Conservation (phyloP, 1,140 invertebrate genomes). For the Ladona fulva region DNA sequence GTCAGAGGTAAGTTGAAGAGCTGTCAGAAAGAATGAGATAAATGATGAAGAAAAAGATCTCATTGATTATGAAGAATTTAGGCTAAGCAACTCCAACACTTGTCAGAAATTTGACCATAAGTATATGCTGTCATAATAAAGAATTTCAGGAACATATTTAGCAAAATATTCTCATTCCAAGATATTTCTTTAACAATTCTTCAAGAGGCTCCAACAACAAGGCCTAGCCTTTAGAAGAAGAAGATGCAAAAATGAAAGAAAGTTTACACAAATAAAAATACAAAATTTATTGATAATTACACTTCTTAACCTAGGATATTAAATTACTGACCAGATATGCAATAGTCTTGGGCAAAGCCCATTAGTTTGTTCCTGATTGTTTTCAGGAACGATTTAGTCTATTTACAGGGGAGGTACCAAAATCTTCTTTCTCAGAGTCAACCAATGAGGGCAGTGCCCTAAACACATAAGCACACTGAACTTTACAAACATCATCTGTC, state of each 20-base stretch:
- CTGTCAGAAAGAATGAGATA: too few species aligned
- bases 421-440: slow-evolving; percentile 9
- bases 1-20: too few species aligned
- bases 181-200: too few species aligned
- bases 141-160: too few species aligned
- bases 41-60: too few species aligned
- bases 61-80: too few species aligned
- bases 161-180: too few species aligned
- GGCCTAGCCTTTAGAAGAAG: too few species aligned
- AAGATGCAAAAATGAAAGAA: neutral
- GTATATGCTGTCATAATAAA: too few species aligned
- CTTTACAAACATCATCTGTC: slow-evolving; percentile 44
- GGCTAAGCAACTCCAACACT: too few species aligned
- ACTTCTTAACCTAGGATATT: neutral
- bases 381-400: neutral
- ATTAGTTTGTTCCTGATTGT: neutral
- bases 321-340: neutral
- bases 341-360: slow-evolving; percentile 6
- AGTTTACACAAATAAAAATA: neutral
- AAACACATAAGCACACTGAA: slow-evolving; percentile 47
- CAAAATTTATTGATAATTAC: slow-evolving; percentile 1
- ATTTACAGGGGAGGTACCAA: neutral
- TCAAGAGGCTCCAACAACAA: too few species aligned
- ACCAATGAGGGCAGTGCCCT: slow-evolving; percentile 33
- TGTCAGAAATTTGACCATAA: too few species aligned